Evolutionary conservation across 2,888 invertebrate species (phyloP).

Genomic region (Chesias legatella): DNA sequence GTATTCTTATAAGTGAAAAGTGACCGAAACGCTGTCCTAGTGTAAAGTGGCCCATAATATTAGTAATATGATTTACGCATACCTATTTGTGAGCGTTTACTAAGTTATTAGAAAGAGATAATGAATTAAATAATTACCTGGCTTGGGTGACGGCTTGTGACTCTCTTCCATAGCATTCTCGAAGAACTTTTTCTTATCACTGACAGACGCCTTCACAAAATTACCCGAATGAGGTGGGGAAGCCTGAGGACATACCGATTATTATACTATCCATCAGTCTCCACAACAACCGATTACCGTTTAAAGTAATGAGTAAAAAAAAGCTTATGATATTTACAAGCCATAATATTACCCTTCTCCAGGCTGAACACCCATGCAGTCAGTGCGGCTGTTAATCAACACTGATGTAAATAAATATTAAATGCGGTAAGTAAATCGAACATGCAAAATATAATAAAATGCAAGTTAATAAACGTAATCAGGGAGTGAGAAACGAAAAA

Average conservation of each 20-base stretch:
- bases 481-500: slow-evolving; percentile 58
- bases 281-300: slow-evolving; percentile 26
- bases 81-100: too few relatives aligned
- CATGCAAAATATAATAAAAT: slow-evolving; percentile 76
- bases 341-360: slow-evolving; percentile 62
- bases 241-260: slow-evolving; percentile 55
- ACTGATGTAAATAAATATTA: slow-evolving; percentile 47
- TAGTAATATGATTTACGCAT: too few relatives aligned
- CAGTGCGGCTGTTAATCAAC: slow-evolving; percentile 50
- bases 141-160: slow-evolving; percentile 90
- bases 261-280: slow-evolving; percentile 18
- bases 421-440: slow-evolving; percentile 52
- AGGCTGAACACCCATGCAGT: slow-evolving; percentile 75
- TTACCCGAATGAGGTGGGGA: slow-evolving; percentile 86
- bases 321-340: slow-evolving; percentile 74
- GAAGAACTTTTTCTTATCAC: slow-evolving; percentile 96
- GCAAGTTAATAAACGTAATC: slow-evolving; percentile 64
- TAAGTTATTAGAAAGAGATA: too few relatives aligned
- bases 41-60: too few relatives aligned
- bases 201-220: slow-evolving; percentile 91
- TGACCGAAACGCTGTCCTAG: too few relatives aligned
- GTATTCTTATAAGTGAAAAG: too few relatives aligned
- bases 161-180: slow-evolving; percentile 97
- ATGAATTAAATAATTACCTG: slow-evolving; percentile 84
- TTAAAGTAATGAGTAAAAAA: slow-evolving; percentile 52